These are phyloP conservation scores for Pogonocherus hispidulus DNA, from an alignment of 2,888 invertebrate species.

Conservation along the genomic window DNA sequence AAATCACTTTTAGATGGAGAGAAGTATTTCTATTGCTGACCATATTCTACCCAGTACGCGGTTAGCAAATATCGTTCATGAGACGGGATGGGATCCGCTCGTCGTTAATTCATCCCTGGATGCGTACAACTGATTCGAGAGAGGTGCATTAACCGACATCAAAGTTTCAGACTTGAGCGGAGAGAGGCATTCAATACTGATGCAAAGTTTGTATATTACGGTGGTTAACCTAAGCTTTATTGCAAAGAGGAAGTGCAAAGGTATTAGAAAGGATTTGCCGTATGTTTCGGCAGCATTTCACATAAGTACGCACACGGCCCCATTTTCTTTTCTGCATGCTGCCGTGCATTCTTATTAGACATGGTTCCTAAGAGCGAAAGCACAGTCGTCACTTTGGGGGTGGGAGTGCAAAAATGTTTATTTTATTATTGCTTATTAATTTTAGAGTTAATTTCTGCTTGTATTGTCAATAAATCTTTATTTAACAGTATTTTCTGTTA, in stretches of 20 bases:
- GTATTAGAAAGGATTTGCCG: constrained; percentile 59
- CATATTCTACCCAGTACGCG: too few relatives aligned
- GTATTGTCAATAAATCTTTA: too few relatives aligned
- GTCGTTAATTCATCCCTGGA: constrained; percentile 19
- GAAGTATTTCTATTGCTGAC: too few relatives aligned
- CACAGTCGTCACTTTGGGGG: too few relatives aligned
- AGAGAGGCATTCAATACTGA: constrained; percentile 39
- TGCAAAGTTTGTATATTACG: constrained; percentile 48
- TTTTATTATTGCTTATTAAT: too few relatives aligned
- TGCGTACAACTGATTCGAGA: constrained; percentile 15
- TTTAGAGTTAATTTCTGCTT: too few relatives aligned
- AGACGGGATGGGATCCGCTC: neutral
- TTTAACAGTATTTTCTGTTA: too few relatives aligned
- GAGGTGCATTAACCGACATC: constrained; percentile 47
- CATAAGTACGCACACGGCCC: constrained; percentile 7
- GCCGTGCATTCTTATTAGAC: neutral
- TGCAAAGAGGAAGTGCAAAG: constrained; percentile 60
- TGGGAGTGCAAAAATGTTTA: too few relatives aligned
- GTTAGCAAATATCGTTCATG: too few relatives aligned
- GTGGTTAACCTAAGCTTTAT: constrained; percentile 60
- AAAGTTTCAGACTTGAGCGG: constrained; percentile 45
- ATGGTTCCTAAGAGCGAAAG: too few relatives aligned
- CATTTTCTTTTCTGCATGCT: neutral
- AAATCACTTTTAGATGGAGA: too few relatives aligned
- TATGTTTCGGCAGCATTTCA: constrained; percentile 43